Base-by-base conservation (phyloP, 2,113 vertebrate genomes). In the Furnarius figulus region DNA sequence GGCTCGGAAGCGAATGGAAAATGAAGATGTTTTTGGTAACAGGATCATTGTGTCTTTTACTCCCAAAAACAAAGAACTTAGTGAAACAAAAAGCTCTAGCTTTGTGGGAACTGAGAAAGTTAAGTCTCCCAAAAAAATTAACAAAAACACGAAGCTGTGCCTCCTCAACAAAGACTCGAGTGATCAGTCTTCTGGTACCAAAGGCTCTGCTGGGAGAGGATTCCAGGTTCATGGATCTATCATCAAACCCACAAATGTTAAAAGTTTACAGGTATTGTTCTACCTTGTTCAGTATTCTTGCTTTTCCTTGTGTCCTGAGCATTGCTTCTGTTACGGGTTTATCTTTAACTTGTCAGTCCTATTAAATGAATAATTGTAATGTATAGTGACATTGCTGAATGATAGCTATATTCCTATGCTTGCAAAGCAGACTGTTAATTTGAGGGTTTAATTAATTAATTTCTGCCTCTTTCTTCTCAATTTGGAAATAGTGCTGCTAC, bases 1-100 rank as follows among this genome's bases (percentile, higher is more conserved):
- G 8, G 99, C 99, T 63, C 98, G 98, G 92, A 99, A 99, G 96
- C 98, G 99, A 84, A 99, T 99, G 99, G 99, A 99, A 91, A 99
- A 99, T 14, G 99, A 99, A 95, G 99, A 99, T 31, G 99, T 99
- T 49, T 99, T 99, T 96, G 99, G 99, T 58, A 99, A 97, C 89
- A 98, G 98, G 95, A 99, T 99, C 97, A 94, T 98, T 53, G 98
- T 99, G 61, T 99, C 99, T 24, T 99, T 99, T 96, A 98, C 98
- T 91, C 99, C 99, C 15, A 97, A 98, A 96, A 98, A 96, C 95
- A 97, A 97, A 95, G 98, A 98, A 39, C 59, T 98, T 79, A 96
- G 30, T 79, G 98, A 98, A 95, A 59, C 97, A 55, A 98, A 97
- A 94, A 97, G 53, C 98, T 96, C 98, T 81, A 87, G 95, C 96